Base-by-base conservation (phyloP, 2,888 invertebrate genomes). In the Buathra laborator region DNA sequence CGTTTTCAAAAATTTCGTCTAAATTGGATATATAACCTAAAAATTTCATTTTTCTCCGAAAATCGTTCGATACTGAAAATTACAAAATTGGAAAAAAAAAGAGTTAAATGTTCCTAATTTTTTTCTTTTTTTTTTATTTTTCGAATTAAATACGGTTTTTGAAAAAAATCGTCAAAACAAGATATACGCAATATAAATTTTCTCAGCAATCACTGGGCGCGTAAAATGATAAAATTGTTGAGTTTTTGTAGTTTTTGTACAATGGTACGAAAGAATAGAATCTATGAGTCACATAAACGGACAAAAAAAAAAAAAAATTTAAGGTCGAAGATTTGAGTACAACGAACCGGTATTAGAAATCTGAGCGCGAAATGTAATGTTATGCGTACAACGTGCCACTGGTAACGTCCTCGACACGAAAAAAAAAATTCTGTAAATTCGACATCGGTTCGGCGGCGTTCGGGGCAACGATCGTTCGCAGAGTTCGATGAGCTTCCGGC, bases 401-500 rank as follows among this genome's bases (percentile, higher is more conserved):
- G 44, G 24, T 29, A 12, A 10, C 77, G 59, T 19, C 68, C 67
- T 62, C 74, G 81, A 19, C 48, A 59, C n/a, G n/a, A 59, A 37
- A 59, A 43, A 37, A 37, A 37, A 37, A 7, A 3, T 24, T 24
- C 7, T 37, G 37, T 9, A 0, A 64, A 71, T 81, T 76, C 37
- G 46, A 67, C 78, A 78, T 53, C 71, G 81, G 24, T 62, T 43
- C 29, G n/a, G 24, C 24, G 16, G 53, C 24, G 16, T 19, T 56
- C 53, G 81, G 83, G 80, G 76, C 85, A 87, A 84, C 51, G 81
- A 85, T 84, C 83, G 43, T 76, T 66, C 76, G 10, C 67, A 32
- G 70, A 81, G 83, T 81, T 84, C 84, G 84, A 80, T 84, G 84
- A 84, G 66, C 70, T 84, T 86, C 74, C 72, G 75, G 53, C 72